Conservation (phyloP, 2,888 invertebrate species). For the Leptopilina drosophilae region DNA sequence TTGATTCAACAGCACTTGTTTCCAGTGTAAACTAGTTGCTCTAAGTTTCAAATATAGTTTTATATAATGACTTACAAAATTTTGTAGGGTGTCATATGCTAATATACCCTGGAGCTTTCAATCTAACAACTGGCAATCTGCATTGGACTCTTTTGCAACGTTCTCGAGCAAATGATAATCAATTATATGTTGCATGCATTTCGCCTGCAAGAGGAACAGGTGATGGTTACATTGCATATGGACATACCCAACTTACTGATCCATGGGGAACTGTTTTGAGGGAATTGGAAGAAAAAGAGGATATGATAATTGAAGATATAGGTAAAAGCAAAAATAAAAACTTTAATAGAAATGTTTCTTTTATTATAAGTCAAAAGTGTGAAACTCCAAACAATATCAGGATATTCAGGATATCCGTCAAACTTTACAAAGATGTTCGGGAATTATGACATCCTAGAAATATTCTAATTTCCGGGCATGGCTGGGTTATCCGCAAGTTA, state of each 20-base stretch:
- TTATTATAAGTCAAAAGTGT: no score
- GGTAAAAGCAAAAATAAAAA: slow-evolving; percentile 78
- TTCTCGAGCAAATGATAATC: slow-evolving; percentile 91
- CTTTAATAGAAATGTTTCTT: no score
- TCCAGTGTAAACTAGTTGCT: no score
- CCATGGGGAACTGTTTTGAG: slow-evolving; percentile 90
- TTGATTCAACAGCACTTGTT: no score
- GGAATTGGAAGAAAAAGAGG: slow-evolving; percentile 84
- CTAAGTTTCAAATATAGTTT: no score
- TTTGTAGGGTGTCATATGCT: slow-evolving; percentile 87
- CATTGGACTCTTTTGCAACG: slow-evolving; percentile 94
- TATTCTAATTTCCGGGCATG: no score
- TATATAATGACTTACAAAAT: slow-evolving; percentile 45
- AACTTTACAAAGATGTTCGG: no score
- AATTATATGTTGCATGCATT: slow-evolving; percentile 90
- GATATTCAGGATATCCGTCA: no score
- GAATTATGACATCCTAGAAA: no score
- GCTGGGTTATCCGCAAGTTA: no score
- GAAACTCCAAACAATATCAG: no score
- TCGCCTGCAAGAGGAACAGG: slow-evolving; percentile 88
- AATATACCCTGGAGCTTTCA: slow-evolving; percentile 96
- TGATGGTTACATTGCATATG: slow-evolving; percentile 91
- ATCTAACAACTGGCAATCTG: slow-evolving; percentile 95
- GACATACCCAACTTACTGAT: slow-evolving; percentile 89
- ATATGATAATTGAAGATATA: slow-evolving; percentile 86